Evolutionary conservation across 2,113 vertebrate genomes (phyloP).

Genomic region (Zosterops lateralis): DNA sequence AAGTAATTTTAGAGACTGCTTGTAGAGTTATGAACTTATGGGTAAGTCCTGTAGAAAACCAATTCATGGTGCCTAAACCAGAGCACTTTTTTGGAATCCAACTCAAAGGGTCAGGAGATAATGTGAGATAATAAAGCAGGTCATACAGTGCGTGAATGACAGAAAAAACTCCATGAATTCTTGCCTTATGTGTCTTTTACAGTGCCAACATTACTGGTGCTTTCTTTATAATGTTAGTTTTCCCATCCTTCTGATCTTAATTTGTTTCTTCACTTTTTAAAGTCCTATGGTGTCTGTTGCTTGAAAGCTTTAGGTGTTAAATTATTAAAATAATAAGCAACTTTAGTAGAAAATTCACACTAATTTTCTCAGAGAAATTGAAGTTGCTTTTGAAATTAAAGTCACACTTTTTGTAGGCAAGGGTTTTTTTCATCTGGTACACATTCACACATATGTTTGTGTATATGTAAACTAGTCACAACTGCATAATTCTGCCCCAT

Average conservation of each 20-base stretch:
- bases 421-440: neutral
- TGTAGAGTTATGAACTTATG: neutral
- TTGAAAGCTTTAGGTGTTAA: neutral
- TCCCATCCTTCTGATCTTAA: neutral
- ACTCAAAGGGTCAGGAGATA: neutral
- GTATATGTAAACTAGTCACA: neutral
- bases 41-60: neutral
- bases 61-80: neutral
- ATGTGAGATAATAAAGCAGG: neutral
- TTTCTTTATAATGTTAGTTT: neutral
- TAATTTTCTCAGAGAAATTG: neutral
- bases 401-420: neutral
- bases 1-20: neutral
- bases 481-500: neutral
- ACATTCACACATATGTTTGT: neutral
- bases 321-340: neutral
- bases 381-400: neutral
- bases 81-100: neutral
- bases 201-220: neutral
- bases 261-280: neutral
- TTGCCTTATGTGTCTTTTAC: neutral
- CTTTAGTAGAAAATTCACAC: neutral
- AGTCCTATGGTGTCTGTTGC: neutral
- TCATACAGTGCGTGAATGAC: neutral
- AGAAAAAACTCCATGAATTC: accelerated